Conservation (phyloP, 2,113 vertebrate genomes). For the Sminthopsis crassicaudata region DNA sequence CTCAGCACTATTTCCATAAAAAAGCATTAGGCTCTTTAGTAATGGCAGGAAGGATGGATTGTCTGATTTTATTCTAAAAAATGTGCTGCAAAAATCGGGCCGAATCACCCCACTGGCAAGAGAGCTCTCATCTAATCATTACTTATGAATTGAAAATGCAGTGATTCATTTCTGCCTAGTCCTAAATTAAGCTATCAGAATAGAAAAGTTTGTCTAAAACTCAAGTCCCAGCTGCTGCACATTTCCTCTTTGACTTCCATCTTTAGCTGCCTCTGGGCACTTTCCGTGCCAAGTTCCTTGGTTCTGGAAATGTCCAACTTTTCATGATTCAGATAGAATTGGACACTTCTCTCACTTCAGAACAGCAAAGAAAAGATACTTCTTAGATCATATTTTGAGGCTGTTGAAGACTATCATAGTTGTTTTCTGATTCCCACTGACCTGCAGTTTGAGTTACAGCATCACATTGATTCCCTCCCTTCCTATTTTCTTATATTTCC, state of each 20-base stretch:
- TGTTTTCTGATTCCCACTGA: neutral
- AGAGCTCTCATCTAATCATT: conserved; percentile 59
- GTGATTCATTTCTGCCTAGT: conserved; percentile 65
- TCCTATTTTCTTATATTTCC: neutral
- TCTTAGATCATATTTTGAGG: neutral
- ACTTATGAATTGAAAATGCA: conserved; percentile 63
- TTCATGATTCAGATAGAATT: neutral
- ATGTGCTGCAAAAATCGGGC: conserved; percentile 44
- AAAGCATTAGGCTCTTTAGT: neutral
- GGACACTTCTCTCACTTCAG: neutral
- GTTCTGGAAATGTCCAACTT: neutral
- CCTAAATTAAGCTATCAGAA: conserved; percentile 63
- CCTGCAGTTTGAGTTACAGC: neutral
- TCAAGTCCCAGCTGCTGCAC: conserved; percentile 29
- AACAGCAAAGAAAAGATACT: neutral
- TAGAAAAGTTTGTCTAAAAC: conserved; percentile 51
- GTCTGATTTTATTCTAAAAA: conserved; percentile 70
- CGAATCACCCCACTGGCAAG: conserved; percentile 57
- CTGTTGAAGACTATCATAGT: conserved; percentile 36
- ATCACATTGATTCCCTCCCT: neutral
- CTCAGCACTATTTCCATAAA: conserved; percentile 57
- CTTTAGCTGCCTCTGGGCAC: conserved; percentile 25
- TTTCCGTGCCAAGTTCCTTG: conserved; percentile 42
- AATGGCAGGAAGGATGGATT: conserved; percentile 49
- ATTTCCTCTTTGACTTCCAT: conserved; percentile 17